Conservation (phyloP, 2,888 invertebrate species). For the Pinctada fucata region DNA sequence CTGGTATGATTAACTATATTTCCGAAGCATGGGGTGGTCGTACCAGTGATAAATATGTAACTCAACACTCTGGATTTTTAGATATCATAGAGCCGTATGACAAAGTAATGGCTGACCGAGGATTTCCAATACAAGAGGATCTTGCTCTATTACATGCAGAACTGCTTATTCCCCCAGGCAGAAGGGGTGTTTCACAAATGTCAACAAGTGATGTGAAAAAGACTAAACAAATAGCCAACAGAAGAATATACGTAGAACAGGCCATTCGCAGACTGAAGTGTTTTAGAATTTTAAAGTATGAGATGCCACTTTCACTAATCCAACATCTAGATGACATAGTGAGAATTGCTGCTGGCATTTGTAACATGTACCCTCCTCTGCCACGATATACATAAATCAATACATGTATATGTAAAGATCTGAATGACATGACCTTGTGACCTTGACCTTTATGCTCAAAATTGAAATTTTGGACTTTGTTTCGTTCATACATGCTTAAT, state of each 20-base stretch:
- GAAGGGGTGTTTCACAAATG: slow-evolving; percentile 20
- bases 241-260: slow-evolving; percentile 37
- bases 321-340: too few species aligned
- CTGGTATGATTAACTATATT: slow-evolving; percentile 27
- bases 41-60: slow-evolving; percentile 40
- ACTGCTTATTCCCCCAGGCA: slow-evolving; percentile 28
- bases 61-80: slow-evolving; percentile 32
- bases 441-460: too few species aligned
- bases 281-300: slow-evolving; percentile 37
- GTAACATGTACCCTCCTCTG: too few species aligned
- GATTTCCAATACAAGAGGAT: slow-evolving; percentile 38
- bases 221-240: slow-evolving; percentile 35
- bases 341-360: too few species aligned
- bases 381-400: too few species aligned
- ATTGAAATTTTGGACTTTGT: too few species aligned
- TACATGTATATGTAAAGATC: too few species aligned
- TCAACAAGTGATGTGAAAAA: slow-evolving; percentile 20
- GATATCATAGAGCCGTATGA: slow-evolving; percentile 37
- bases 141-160: slow-evolving; percentile 9
- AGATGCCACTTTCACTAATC: too few species aligned
- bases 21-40: slow-evolving; percentile 37
- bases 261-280: slow-evolving; percentile 36
- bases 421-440: too few species aligned
- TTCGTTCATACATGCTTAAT: too few species aligned
- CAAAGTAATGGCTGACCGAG: slow-evolving; percentile 43